Evolutionary conservation across 1,140 invertebrate genomes (phyloP).

Genomic region (Pogonomyrmex barbatus): DNA sequence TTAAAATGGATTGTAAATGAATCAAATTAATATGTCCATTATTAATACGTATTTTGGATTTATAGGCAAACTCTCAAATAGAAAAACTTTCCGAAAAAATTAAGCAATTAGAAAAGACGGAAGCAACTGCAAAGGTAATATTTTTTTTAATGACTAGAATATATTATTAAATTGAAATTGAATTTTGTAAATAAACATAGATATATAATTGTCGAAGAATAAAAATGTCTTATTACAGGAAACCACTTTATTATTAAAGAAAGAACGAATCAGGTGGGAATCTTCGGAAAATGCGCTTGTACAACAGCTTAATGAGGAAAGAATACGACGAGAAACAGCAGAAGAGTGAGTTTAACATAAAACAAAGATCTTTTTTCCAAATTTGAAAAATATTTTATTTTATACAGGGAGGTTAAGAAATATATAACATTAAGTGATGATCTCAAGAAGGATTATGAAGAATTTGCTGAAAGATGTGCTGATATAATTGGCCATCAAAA

Average conservation of each 20-base stretch:
- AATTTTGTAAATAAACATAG: not conserved
- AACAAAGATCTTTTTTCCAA: slow-evolving; percentile 7
- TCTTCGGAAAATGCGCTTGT: slow-evolving; percentile 63
- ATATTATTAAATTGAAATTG: not conserved
- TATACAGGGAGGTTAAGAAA: slow-evolving; percentile 74
- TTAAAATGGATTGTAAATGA: not conserved
- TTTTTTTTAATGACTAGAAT: not conserved
- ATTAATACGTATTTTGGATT: slow-evolving; percentile 26
- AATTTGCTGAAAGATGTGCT: slow-evolving; percentile 88
- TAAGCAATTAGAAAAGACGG: slow-evolving; percentile 69
- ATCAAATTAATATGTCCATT: not conserved
- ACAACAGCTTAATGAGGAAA: slow-evolving; percentile 78
- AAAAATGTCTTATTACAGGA: slow-evolving; percentile 63
- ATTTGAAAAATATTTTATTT: slow-evolving; percentile 50
- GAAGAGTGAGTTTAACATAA: slow-evolving; percentile 72
- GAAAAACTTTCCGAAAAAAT: slow-evolving; percentile 70
- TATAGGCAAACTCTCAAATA: slow-evolving; percentile 75
- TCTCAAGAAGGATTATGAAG: slow-evolving; percentile 84
- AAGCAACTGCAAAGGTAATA: slow-evolving; percentile 62
- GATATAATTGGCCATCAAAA: slow-evolving; percentile 89
- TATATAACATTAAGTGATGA: slow-evolving; percentile 73
- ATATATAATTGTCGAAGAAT: not conserved
- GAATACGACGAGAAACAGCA: slow-evolving; percentile 64
- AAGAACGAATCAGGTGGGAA: slow-evolving; percentile 70
- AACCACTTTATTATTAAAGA: slow-evolving; percentile 63